Percentiles rank a stretch among this genome's conserved stretches.
Evolutionary conservation across 2,797 vertebrate genomes (phyloP).

Genomic region (Vireo griseus): DNA sequence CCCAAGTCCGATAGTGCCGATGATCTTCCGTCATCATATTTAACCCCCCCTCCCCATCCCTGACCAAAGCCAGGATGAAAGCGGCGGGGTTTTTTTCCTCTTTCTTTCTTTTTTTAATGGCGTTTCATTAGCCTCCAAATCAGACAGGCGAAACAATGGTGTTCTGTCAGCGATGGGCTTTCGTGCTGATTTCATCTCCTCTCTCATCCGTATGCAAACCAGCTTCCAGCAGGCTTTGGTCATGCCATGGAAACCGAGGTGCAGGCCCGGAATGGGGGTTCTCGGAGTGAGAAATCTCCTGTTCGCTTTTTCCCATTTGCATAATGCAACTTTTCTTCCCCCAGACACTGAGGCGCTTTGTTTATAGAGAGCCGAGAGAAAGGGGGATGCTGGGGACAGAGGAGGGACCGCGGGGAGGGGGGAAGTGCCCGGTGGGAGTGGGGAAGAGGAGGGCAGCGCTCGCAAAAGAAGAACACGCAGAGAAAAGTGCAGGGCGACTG

Average conservation of each 20-base stretch:
- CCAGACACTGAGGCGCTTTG: slow-evolving; percentile 75
- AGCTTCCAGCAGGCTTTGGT: slow-evolving; percentile 62
- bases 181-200: slow-evolving; percentile 60
- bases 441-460: slow-evolving; percentile 41
- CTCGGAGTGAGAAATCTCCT: slow-evolving; percentile 67
- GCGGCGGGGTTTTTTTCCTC: not conserved
- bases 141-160: slow-evolving; percentile 70
- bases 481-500: not conserved
- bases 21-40: not conserved
- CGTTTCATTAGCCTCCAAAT: slow-evolving; percentile 51
- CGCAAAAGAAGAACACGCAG: not conserved
- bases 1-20: not conserved
- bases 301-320: slow-evolving; percentile 67
- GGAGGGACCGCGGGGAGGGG: slow-evolving; percentile 19
- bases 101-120: not conserved
- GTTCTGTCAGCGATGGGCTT: slow-evolving; percentile 70
- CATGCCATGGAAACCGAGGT: slow-evolving; percentile 71
- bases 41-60: not conserved
- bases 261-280: slow-evolving; percentile 61
- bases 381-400: slow-evolving; percentile 51
- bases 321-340: slow-evolving; percentile 62
- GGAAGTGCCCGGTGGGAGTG: slow-evolving; percentile 35
- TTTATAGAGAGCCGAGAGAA: slow-evolving; percentile 57
- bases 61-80: slow-evolving; percentile 37
- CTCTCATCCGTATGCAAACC: slow-evolving; percentile 76